Conservation (phyloP, 2,797 vertebrate species). For the Diplodus puntazzo region DNA sequence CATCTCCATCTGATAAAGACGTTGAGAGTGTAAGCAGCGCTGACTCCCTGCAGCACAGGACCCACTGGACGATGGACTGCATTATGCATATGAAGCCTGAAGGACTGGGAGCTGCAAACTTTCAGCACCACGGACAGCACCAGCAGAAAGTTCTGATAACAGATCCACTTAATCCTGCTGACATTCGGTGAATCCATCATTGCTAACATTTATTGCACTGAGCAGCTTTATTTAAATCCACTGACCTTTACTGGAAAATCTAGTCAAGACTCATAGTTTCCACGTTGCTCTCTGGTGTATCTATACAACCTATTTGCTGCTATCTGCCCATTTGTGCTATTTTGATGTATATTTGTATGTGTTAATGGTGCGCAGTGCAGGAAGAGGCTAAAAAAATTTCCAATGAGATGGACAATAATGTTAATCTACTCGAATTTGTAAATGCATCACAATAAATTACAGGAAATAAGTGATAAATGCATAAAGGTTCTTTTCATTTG, state of each 20-base stretch:
- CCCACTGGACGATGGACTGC: slow-evolving; percentile 18
- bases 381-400: too few species aligned
- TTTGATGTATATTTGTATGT: too few species aligned
- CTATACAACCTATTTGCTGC: too few species aligned
- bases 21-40: neutral
- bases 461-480: neutral
- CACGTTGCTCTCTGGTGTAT: too few species aligned
- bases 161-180: neutral
- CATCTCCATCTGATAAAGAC: neutral
- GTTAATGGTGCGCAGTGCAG: too few species aligned
- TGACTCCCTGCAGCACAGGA: slow-evolving; percentile 57
- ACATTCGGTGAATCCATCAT: neutral
- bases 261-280: neutral
- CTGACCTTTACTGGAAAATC: neutral
- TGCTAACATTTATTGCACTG: neutral
- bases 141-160: neutral
- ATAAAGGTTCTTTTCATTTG: neutral
- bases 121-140: slow-evolving; percentile 46
- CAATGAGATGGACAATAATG: too few species aligned
- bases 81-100: slow-evolving; percentile 28
- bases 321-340: too few species aligned
- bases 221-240: neutral
- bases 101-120: slow-evolving; percentile 24
- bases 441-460: neutral
- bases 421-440: too few species aligned